Base-by-base conservation (phyloP, 2,797 vertebrate species). In the Chelmon rostratus region DNA sequence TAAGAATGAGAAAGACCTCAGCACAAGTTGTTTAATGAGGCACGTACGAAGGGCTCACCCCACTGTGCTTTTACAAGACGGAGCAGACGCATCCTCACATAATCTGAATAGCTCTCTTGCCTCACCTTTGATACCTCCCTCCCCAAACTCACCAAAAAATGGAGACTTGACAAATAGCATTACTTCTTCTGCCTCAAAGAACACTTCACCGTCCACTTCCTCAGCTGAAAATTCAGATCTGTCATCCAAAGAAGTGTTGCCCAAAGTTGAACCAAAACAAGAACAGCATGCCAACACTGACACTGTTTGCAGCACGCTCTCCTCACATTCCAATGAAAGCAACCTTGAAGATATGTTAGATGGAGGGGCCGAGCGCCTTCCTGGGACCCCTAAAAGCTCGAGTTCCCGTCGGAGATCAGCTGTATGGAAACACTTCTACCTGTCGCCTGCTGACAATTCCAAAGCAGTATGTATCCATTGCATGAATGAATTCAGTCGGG, bases 1-100 rank as follows among this genome's bases (percentile, higher is more conserved):
- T 35, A 99, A 99, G 91, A 99, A 99, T n/a, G 98, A 99, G 90
- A 99, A 99, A 91, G 98, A 99, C 93, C 90, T 99, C 80, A 99
- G 98, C 84, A 99, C 98, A n/a, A 99, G 98, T 88, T 99, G 98
- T 88, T 96, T 99, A 73, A 99, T 99, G 98, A 96, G 98, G 83
- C 98, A 99, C 2, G 98, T 99, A 75, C 94, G 98, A 88, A 96
- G 98, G 90, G 98, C 98, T 84, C 98, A 99, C 89, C 98, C 98
- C 73, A 96, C 97, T 76, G 97, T 96, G 84, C 96, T 99, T 76
- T 83, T 95, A 79, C 97, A 95, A 75, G 97, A 98, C 1, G 95
- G 91, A 28, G 79, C 94, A 1, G 96, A 97, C 40, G 76, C 87
- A 52, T 82, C 96, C 68, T 84, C 95, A 6, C 89, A 93, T 68